phyloP scores from a whole-genome alignment of 2,113 vertebrate species.

The Reinhardtius hippoglossoides region DNA sequence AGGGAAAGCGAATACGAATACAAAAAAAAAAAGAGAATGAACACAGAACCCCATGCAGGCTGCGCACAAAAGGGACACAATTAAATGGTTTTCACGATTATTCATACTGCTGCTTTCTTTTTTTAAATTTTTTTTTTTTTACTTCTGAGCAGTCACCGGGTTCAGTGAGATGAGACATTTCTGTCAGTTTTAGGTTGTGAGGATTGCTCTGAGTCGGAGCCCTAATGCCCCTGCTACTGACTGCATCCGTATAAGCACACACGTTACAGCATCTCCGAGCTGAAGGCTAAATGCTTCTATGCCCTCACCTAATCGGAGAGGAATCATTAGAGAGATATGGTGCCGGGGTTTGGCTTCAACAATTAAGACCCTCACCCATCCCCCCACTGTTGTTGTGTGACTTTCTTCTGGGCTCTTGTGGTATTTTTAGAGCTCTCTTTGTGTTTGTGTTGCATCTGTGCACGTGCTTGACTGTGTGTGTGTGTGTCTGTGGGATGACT shows the following conservation, averaged over 20 bases:
- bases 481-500: constrained; percentile 50
- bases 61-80: constrained; percentile 72
- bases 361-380: constrained; percentile 37
- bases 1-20: constrained; percentile 51
- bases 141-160: constrained; percentile 59
- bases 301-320: constrained; percentile 63
- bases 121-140: constrained; percentile 40
- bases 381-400: constrained; percentile 50
- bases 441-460: constrained; percentile 16
- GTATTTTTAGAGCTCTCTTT: constrained; percentile 33
- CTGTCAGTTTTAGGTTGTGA: constrained; percentile 60
- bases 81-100: constrained; percentile 75
- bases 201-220: constrained; percentile 46
- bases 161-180: constrained; percentile 62
- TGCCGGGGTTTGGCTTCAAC: constrained; percentile 47
- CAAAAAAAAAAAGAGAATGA: constrained; percentile 43
- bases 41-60: constrained; percentile 52
- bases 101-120: constrained; percentile 52
- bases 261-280: constrained; percentile 64
- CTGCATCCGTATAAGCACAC: constrained; percentile 66
- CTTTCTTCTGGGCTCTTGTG: constrained; percentile 47
- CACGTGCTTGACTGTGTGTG: background rate
- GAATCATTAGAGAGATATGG: constrained; percentile 54
- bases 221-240: constrained; percentile 59
- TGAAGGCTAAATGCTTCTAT: constrained; percentile 27